Evolutionary conservation across 2,113 vertebrate genomes (phyloP), one percentile per base, ranked within the genome.

Genomic region (human (Homo sapiens)): DNA sequence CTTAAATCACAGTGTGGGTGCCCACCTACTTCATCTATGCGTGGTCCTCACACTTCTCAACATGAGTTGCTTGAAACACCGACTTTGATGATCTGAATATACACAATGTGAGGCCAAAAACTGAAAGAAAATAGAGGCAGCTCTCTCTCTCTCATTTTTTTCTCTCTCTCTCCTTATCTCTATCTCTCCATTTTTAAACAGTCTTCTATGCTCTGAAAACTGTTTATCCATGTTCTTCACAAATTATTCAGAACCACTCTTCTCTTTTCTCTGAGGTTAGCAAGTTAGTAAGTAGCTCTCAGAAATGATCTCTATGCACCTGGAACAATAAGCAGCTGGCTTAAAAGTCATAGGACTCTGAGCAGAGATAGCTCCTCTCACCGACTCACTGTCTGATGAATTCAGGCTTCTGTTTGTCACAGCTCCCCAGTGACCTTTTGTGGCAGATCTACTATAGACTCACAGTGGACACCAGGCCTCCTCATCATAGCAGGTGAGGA

Each of bases 161-260:
- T 64, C 3, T 27, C 38, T 27, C 43, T 76, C 13, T 30, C 12
- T 45, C 14, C 30, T 16, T 68, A 7, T 75, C 8, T 13, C 13
- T 84, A 27, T 55, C 6, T 55, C 45, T 59, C 55, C 16, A 52
- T 55, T 93, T 95, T 89, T 38, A 18, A 43, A 68, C 38, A 83
- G 12, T 48, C 23, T 73, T 94, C 45, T 94, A 8, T 66, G 66
- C 43, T 61, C 68, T 87, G 90, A 79, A 73, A 73, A 3, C 7
- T 86, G 50, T 55, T 89, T 94, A 92, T 75, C 35, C 6, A 59
- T 92, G 84, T 93, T 91, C 68, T 89, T 83, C 61, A 72, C 78
- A 89, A 75, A 94, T 79, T 61, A 79, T 48, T 70, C 27, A 52
- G 13, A 76, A 32, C 27, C 40, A 80, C 12, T 78, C 25, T 84